Evolutionary conservation across 2,797 vertebrate genomes (phyloP).

Genomic region (Thalassophryne amazonica): DNA sequence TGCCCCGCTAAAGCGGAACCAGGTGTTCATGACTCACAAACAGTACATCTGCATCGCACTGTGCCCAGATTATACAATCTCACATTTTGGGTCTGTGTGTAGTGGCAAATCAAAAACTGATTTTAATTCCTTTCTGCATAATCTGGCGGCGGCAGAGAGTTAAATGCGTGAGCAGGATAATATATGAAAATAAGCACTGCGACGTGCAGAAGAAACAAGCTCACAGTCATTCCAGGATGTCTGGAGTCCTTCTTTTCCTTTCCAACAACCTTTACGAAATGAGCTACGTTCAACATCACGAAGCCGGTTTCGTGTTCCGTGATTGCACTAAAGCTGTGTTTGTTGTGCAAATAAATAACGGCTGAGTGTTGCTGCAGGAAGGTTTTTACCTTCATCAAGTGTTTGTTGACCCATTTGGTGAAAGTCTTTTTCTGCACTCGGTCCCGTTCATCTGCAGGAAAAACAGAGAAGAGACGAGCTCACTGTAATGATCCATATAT

Average conservation of each 20-base stretch:
- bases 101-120: not conserved
- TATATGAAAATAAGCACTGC: not conserved
- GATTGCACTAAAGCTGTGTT: not conserved
- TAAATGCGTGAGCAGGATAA: slow-evolving; percentile 2
- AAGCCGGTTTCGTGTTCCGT: not conserved
- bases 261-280: not conserved
- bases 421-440: slow-evolving; percentile 98
- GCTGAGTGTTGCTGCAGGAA: not conserved
- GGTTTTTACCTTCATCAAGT: slow-evolving; percentile 89
- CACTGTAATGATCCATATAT: not conserved
- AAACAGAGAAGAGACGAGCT: slow-evolving; percentile 23
- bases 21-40: slow-evolving; percentile 61
- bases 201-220: not conserved
- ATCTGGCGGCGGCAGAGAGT: too few relatives aligned
- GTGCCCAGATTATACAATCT: not conserved
- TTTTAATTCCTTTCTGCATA: too few relatives aligned
- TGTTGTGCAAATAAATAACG: not conserved
- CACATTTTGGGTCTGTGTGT: too few relatives aligned
- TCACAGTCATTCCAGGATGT: slow-evolving; percentile 3
- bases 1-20: slow-evolving; percentile 41
- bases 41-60: slow-evolving; percentile 8
- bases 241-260: not conserved
- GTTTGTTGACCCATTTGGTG: slow-evolving; percentile 99
- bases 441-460: slow-evolving; percentile 90
- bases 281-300: not conserved